Base-by-base conservation (phyloP, 2,888 invertebrate species). In the Machimus rusticus region DNA sequence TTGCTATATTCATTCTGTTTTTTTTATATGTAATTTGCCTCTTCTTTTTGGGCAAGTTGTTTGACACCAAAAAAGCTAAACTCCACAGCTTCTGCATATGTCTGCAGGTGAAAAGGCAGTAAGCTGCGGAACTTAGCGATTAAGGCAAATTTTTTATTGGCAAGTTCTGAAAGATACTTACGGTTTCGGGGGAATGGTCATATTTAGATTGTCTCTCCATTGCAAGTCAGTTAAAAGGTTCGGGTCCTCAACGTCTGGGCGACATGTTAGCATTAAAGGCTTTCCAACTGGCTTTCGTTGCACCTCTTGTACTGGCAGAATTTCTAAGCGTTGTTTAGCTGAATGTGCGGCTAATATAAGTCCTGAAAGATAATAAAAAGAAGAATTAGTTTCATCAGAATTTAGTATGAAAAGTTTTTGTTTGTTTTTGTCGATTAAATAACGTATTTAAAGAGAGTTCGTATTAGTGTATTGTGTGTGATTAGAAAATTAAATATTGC, bases 181-280 rank as follows among this genome's bases (percentile, higher is more conserved):
- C 96, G 94, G 93, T 89, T 94, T 94, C 89, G 94, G 94, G 90
- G 95, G 95, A 90, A 97, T 96, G 87, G 95, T 94, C 89, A 94
- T 94, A 90, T 95, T 95, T 89, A 94, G 93, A 77, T 96, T 95
- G 91, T 97, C 97, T 89, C 95, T 94, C 98, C 98, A 98, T 91
- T 96, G 95, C 76, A 97, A 94, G 90, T 96, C 95, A 43, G 95
- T 94, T 86, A 97, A 94, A 57, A 96, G 93, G 8, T 93, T 93
- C 2, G 95, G 94, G 90, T 97, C 95, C 0, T 94, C 94, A 1
- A 96, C 96, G 84, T 94, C 94, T 5, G 96, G 95, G 90, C 95
- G 95, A 91, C 97, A 98, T 5, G 97, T 97, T 89, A 98, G 93
- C 82, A 97, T 95, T 87, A 97, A 94, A 66, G 95, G 95, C 90